Base-by-base conservation (phyloP, 2,888 invertebrate species). In the Chirona hameri region DNA sequence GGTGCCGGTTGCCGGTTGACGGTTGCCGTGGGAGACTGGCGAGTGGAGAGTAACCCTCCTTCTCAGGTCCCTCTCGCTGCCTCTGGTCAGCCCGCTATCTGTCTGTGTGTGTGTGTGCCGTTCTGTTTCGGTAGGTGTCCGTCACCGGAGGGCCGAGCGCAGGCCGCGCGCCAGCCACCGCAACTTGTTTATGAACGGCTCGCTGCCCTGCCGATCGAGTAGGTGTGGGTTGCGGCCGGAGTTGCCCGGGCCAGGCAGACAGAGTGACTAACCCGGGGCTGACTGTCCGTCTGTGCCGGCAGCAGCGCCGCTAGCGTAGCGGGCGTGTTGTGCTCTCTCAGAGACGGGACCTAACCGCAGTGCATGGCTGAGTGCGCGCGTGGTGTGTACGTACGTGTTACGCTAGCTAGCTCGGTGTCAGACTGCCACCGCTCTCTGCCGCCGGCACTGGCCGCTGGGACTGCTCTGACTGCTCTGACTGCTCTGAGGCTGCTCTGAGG, bases 161-260 rank as follows among this genome's bases (percentile, higher is more conserved):
- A 27, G 10, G 18, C 69, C n/a, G 9, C 24, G 76, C 76, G 18
- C 39, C 18, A 27, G 24, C 9, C 76, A 46, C 24, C 76, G 39
- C 39, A 46, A 39, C 39, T 21, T 76, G 76, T 46, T 76, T 46
- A 39, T 76, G 76, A 76, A 76, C 76, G 76, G 76, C 24, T 39
- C 39, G 1, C 76, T 46, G 76, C 39, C 76, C 39, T 18, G 24
- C 46, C 39, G 76, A 39, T 76, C 76, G 18, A 76, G 76, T 76
- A 76, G 76, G 76, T 76, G 76, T 31, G 39, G 46, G 39, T 27
- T 14, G 72, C 29, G 0, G 27, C 18, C 10, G 29, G 31, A 3
- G 72, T 29, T 18, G 39, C 24, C 76, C 29, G 72, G 29, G 21
- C 31, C 72, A 18, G 72, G 21, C 31, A 24, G 46, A 18, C 24